A percentile compares a stretch with the other conserved stretches of the same genome.
phyloP scores from a whole-genome alignment of 2,797 vertebrate genomes.

The Falco concolor region DNA sequence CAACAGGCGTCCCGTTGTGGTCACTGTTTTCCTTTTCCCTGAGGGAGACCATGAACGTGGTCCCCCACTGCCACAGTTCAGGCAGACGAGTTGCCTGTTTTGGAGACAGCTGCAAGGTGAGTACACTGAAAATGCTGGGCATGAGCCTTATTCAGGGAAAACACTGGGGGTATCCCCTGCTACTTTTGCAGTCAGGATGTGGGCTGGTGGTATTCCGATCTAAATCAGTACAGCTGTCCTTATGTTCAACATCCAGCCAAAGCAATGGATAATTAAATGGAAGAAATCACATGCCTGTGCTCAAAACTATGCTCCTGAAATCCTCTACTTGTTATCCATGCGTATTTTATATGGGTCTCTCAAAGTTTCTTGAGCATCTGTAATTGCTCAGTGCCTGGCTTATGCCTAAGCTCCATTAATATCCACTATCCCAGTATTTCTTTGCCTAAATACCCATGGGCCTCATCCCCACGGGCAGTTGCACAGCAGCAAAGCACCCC shows the following conservation, averaged over 20 bases:
- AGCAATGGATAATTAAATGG: background rate
- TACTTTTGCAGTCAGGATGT: background rate
- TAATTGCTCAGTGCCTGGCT: background rate
- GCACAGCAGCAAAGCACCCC: background rate
- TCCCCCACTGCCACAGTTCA: background rate
- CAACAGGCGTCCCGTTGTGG: background rate
- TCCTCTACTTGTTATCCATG: background rate
- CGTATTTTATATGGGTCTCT: background rate
- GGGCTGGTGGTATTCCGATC: background rate
- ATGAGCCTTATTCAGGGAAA: background rate
- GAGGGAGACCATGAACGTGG: background rate
- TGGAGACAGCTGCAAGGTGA: background rate
- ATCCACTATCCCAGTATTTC: background rate
- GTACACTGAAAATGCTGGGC: background rate
- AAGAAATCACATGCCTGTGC: background rate
- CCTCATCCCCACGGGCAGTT: background rate
- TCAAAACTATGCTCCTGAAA: background rate
- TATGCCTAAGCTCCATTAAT: background rate
- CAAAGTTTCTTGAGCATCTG: background rate
- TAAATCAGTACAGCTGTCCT: background rate
- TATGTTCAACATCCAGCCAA: background rate
- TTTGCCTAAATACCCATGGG: background rate
- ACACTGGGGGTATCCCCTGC: background rate
- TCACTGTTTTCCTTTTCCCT: background rate
- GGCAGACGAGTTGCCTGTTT: background rate